Base-by-base conservation (phyloP, 1,140 invertebrate species). In the Trichogramma pretiosum region DNA sequence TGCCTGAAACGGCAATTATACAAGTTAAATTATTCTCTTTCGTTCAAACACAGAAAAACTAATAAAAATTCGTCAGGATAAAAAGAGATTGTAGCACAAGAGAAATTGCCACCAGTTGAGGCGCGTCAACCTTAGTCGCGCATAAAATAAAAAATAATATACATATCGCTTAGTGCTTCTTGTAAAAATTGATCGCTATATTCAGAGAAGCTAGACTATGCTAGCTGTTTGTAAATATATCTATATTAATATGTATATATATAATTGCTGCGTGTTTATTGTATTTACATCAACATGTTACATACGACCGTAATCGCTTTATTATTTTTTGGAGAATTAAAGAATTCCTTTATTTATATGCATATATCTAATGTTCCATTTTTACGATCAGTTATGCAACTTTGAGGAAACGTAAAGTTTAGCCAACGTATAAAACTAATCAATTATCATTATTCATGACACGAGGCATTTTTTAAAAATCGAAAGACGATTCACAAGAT, bases 251-350 rank as follows among this genome's bases (percentile, higher is more conserved):
- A 46, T 45, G 40, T 34, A 37, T 37, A 37, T 18, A 18, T 18
- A 51, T 46, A 46, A 51, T 51, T 51, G 38, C 43, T 46, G 49
- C 43, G 43, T 51, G 43, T 46, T 51, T 51, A 11, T 55, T 41
- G 38, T 61, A 64, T 61, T 60, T 61, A 62, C 59, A 64, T 46
- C 47, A 61, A 55, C 54, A 56, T 50, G 45, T 54, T 45, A 54
- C 44, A n/a, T n/a, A 54, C 40, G 39, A 48, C 34, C 46, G 46
- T 55, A 40, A 44, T 41, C 47, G 42, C 39, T 32, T 47, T 39
- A 28, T 44, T 43, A 49, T 47, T 52, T 40, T 32, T n/a, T n/a
- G n/a, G n/a, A n/a, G n/a, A n/a, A n/a, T n/a, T n/a, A n/a, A n/a
- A n/a, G n/a, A n/a, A n/a, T n/a, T n/a, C 22, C 24, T 44, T 40